These are phyloP conservation scores for Cichlasoma orientale DNA, from an alignment of 2,797 vertebrate species.

Conservation along the genomic window DNA sequence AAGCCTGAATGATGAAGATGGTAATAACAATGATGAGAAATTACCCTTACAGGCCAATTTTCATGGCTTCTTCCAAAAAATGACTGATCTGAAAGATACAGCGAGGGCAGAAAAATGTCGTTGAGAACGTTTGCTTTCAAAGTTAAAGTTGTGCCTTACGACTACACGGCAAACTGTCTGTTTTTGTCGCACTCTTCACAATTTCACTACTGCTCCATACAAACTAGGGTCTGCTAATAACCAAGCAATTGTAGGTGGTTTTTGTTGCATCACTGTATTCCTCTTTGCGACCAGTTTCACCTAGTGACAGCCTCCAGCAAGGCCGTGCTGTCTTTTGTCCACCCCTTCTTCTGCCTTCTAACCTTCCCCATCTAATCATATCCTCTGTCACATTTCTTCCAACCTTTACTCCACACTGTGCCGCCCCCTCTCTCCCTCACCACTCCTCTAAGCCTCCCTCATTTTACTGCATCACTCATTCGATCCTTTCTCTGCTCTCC, in stretches of 20 bases:
- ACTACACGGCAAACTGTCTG: neutral
- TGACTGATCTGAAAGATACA: too few species aligned
- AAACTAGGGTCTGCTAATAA: neutral
- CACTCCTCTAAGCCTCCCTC: constrained; percentile 1
- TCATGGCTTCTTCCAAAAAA: too few species aligned
- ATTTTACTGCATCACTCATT: constrained; percentile 5
- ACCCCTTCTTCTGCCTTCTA: neutral
- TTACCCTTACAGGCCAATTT: too few species aligned
- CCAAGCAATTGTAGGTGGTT: neutral
- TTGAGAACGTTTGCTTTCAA: neutral
- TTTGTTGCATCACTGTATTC: neutral
- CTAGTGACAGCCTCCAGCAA: too few species aligned
- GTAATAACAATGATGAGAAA: too few species aligned
- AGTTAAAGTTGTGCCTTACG: neutral
- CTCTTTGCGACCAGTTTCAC: neutral
- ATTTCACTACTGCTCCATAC: neutral
- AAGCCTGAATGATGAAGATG: too few species aligned
- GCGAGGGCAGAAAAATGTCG: too few species aligned
- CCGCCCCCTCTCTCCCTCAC: neutral
- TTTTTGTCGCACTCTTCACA: neutral
- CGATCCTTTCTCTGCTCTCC: neutral
- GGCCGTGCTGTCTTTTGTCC: neutral
- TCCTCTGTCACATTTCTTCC: neutral
- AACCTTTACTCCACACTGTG: neutral
- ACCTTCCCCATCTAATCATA: neutral